Evolutionary conservation across 2,113 vertebrate genomes (phyloP).

Genomic region (Sylvietta virens): DNA sequence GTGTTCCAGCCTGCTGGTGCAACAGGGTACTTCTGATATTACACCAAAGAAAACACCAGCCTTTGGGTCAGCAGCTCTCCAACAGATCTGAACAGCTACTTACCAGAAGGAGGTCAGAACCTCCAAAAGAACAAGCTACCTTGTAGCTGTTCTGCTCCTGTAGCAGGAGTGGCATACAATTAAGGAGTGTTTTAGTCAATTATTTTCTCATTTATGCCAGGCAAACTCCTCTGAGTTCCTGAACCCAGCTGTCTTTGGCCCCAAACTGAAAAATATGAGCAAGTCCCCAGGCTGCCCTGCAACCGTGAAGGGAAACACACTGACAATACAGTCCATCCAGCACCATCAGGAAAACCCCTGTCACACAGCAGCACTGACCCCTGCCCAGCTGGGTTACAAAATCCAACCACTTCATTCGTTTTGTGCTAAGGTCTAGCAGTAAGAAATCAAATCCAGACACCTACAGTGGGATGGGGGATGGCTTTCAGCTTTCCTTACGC

Average conservation of each 20-base stretch:
- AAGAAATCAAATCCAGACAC: not conserved
- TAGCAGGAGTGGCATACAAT: not conserved
- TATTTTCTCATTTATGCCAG: not conserved
- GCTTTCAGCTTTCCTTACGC: not conserved
- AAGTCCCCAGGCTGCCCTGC: not conserved
- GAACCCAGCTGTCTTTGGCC: slow-evolving; percentile 6
- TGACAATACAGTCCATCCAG: not conserved
- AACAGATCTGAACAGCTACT: not conserved
- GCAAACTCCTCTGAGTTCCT: not conserved
- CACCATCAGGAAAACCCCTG: not conserved
- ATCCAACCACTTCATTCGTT: not conserved
- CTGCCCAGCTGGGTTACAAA: not conserved
- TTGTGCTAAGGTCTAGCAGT: not conserved
- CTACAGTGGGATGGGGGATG: not conserved
- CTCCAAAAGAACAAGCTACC: not conserved
- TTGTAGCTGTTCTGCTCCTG: not conserved
- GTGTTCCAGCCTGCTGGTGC: not conserved
- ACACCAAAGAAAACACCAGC: not conserved
- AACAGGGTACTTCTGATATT: not conserved
- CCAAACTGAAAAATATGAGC: not conserved
- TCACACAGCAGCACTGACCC: not conserved
- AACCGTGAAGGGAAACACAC: not conserved
- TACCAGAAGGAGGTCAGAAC: not conserved
- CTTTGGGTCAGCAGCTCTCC: not conserved
- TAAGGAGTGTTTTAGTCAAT: not conserved